Conservation (phyloP, 1,140 invertebrate genomes). For the Microplitis mediator region DNA sequence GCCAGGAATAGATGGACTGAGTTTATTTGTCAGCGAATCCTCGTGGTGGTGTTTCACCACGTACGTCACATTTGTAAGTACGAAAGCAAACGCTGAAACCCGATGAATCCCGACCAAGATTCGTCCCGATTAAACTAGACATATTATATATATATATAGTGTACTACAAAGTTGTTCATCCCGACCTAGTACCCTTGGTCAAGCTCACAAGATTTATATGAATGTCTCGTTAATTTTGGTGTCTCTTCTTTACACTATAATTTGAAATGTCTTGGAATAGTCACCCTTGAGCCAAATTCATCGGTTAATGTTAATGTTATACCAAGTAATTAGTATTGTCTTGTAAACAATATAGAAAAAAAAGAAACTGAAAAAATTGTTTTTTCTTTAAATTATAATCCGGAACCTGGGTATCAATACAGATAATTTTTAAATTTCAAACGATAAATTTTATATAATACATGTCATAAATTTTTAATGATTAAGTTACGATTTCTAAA, state of each 20-base stretch:
- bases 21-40: conserved; percentile 30
- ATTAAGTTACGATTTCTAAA: no score
- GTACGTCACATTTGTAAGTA: conserved; percentile 41
- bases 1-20: conserved; percentile 58
- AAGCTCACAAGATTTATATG: background rate
- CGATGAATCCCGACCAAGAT: conserved; percentile 13
- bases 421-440: no score
- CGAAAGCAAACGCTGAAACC: conserved; percentile 28
- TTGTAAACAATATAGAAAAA: no score
- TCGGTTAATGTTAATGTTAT: background rate
- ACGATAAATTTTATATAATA: no score
- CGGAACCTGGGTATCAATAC: no score
- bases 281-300: conserved; percentile 18
- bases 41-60: conserved; percentile 41
- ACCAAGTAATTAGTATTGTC: no score
- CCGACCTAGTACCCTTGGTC: conserved; percentile 27
- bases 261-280: conserved; percentile 18
- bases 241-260: background rate
- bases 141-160: background rate
- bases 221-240: background rate
- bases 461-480: no score
- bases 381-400: no score
- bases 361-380: no score
- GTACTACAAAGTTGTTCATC: background rate
- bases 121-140: background rate